Evolutionary conservation across 2,113 vertebrate species (phyloP), one percentile per base, ranked within the genome.

Genomic region (Hippocampus zosterae): DNA sequence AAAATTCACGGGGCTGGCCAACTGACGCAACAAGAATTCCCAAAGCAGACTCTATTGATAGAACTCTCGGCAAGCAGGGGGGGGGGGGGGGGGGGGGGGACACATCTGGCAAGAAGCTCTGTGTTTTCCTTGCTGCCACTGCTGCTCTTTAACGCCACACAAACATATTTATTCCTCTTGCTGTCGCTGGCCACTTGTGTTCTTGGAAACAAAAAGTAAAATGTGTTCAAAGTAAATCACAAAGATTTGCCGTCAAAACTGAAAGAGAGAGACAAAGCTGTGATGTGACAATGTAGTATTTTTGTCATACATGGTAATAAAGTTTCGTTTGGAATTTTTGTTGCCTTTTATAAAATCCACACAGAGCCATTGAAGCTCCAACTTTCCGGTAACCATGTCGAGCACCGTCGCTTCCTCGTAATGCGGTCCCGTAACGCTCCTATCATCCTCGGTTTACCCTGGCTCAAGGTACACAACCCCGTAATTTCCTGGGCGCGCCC

Each of bases 1-100:
- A 57, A 25, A 27, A 57, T 37, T 7, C 5, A 13, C 12, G 55
- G 55, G 55, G 23, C 12, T 27, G 55, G 25, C 23, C 55, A 57
- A 57, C 55, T 25, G 55, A 57, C 10, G 55, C 10, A 27, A 15
- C 55, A 1, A 82, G 67, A 80, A 80, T 84, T 84, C 81, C 71
- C 81, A 83, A 84, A 81, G 75, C 57, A 6, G 23, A 46, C 21
- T 57, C 83, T 84, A 87, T 81, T 82, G 85, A 87, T 86, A 87
- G 84, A 67, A 25, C 40, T 27, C 55, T 25, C 23, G 3, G 55
- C 11, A 57, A 57, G 55, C 10, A 44, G 3, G 3, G 41, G 68
- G 80, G 80, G 8, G 18, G 70, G 41, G 68, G 80, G 80, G 8
- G 18, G 70, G 41, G 68, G 80, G 80, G 8, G 18, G 70, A 84